Conservation (phyloP, 53 echinoderm and acorn worm species). For the Stichopus horrens region DNA sequence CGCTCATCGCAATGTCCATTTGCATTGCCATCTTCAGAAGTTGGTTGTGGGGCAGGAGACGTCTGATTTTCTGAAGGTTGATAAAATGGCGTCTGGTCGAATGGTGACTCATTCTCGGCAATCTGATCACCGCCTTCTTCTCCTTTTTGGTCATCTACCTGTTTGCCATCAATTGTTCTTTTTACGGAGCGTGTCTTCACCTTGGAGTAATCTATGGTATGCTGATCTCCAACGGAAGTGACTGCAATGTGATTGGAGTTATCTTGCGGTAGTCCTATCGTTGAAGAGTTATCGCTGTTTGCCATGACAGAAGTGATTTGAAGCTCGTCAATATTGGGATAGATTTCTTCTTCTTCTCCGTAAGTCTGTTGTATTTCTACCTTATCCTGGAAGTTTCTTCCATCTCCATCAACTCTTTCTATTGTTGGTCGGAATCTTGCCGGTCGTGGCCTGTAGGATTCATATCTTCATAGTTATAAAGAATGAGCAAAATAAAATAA, state of each 20-base stretch:
- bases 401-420: slow-evolving; percentile 26
- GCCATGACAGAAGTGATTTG: background rate
- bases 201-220: background rate
- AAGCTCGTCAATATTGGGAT: no score
- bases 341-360: background rate
- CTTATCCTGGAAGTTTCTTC: background rate
- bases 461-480: background rate
- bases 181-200: no score
- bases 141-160: background rate
- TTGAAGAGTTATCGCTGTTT: background rate
- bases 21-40: background rate
- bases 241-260: background rate
- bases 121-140: no score
- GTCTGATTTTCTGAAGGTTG: background rate
- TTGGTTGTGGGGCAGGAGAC: background rate
- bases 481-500: no score
- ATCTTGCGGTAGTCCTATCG: background rate
- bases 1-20: background rate
- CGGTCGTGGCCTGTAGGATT: background rate
- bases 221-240: background rate
- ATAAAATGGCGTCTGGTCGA: background rate
- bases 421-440: slow-evolving; percentile 1
- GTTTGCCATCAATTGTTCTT: background rate
- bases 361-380: background rate
- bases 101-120: background rate